These are phyloP conservation scores for Spicauda simplicius DNA, from an alignment of 2,888 invertebrate genomes.

Conservation along the genomic window DNA sequence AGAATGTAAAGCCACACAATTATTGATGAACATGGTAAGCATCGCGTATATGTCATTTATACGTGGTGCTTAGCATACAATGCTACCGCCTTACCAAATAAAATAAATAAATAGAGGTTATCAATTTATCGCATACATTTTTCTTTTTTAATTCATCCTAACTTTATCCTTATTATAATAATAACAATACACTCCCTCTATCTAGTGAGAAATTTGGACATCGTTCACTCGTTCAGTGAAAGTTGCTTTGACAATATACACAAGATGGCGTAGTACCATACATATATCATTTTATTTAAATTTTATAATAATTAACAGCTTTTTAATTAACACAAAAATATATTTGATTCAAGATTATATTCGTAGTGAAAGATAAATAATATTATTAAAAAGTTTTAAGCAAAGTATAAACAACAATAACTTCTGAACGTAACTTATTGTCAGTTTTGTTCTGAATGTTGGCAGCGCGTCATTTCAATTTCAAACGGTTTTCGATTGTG, in stretches of 20 bases:
- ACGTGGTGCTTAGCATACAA: no score
- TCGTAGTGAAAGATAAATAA: background rate
- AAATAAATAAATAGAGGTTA: no score
- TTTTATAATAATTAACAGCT: no score
- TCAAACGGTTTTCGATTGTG: slow-evolving; percentile 78
- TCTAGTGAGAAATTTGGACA: background rate
- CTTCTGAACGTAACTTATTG: slow-evolving; percentile 25
- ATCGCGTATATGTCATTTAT: no score
- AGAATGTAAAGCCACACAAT: no score
- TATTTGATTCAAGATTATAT: background rate
- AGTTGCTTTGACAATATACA: background rate
- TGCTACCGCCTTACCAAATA: no score
- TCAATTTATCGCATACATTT: no score
- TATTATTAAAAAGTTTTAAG: background rate
- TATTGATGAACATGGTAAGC: no score
- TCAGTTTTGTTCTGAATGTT: slow-evolving; percentile 2
- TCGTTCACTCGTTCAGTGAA: background rate
- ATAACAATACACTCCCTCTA: background rate
- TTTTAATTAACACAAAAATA: no score
- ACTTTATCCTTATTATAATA: no score
- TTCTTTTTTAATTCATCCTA: no score
- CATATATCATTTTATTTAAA: no score
- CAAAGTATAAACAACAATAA: background rate
- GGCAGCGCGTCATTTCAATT: slow-evolving; percentile 62
- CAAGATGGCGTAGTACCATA: background rate